Conservation (phyloP, 2,113 vertebrate genomes). For the Pelecanus crispus region DNA sequence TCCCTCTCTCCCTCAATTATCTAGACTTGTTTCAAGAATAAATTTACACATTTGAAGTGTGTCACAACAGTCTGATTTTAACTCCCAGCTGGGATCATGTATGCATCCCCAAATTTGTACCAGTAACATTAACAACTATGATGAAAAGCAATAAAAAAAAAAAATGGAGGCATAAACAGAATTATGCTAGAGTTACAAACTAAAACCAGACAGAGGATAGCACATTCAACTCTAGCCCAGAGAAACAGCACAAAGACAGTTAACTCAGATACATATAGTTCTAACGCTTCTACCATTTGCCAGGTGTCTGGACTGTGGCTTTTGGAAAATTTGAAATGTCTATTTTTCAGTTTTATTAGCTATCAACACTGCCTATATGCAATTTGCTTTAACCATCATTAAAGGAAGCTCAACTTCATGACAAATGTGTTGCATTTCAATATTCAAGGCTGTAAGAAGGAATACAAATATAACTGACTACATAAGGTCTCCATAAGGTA, state of each 20-base stretch:
- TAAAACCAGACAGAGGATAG: neutral
- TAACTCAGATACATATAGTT: neutral
- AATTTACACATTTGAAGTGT: neutral
- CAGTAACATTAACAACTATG: neutral
- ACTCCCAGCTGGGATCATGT: neutral
- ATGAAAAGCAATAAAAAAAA: neutral
- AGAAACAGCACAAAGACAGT: neutral
- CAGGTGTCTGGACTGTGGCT: neutral
- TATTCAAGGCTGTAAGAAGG: neutral
- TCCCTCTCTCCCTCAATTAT: neutral
- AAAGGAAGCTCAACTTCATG: neutral
- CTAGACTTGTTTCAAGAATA: neutral
- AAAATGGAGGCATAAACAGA: neutral
- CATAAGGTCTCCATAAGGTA: neutral
- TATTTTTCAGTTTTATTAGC: neutral
- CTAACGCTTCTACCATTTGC: neutral
- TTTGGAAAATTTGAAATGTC: neutral
- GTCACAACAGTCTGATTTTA: neutral
- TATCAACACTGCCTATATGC: neutral
- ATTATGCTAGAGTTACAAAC: neutral
- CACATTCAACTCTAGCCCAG: neutral
- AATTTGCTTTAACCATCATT: neutral
- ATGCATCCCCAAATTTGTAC: neutral
- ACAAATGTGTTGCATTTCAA: neutral
- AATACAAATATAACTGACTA: neutral